Evolutionary conservation across 2,888 invertebrate species (phyloP), one percentile per base, ranked within the genome.

Genomic region (Acheta domesticus): DNA sequence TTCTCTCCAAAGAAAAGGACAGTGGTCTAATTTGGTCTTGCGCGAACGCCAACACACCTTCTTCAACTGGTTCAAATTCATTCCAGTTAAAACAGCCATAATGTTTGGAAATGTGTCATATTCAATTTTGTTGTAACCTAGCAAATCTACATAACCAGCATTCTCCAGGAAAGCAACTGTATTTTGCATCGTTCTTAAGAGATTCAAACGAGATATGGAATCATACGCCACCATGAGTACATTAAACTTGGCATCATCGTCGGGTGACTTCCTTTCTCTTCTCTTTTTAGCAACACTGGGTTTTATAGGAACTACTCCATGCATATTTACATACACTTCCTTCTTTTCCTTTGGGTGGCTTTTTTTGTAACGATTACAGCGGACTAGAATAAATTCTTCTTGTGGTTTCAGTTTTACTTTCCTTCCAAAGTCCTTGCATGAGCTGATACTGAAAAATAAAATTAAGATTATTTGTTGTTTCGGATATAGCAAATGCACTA

Each of bases 91-190:
- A 76, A 94, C 89, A 0, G 96, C 95, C 90, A 96, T 93, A 78
- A 97, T 87, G 86, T 97, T 98, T 0, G 97, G 96, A 85, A 94
- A 95, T 0, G 96, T 97, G 84, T 97, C 97, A 84, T 96, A 96
- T 12, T 92, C 95, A 19, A 76, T 19, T 48, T 89, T 89, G 80
- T 86, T 87, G 86, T 94, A 96, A 1, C 94, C 96, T 83, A 91
- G 89, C 85, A 93, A 89, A 81, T 92, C 91, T 75, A 93, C 87
- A 90, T 94, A 95, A 80, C 89, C 91, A 80, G 92, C 91, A 21
- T 91, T 89, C 76, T 91, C 87, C 50, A 97, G 88, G 85, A 91
- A 92, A 20, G 89, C 87, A 2, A 90, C 88, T 0, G 95, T 95
- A 84, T 90, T 89, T 0, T 93, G 92, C 91, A 96, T 92, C 12